phyloP scores from a whole-genome alignment of 2,113 vertebrate genomes.

The Anthoscopus minutus region DNA sequence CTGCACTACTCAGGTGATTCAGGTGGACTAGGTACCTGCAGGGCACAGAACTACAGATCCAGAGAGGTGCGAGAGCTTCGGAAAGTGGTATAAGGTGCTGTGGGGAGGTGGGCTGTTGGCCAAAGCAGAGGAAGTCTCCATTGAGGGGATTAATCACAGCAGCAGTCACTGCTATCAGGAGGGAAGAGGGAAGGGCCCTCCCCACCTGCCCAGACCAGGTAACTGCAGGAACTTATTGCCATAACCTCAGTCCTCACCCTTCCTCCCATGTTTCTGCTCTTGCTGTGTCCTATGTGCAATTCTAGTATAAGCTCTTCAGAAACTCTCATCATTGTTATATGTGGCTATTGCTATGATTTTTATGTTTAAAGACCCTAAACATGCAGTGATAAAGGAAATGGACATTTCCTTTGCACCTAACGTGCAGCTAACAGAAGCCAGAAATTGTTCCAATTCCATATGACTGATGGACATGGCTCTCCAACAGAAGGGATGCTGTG shows the following conservation, averaged over 20 bases:
- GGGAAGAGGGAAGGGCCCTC: not conserved
- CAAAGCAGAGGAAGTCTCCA: not conserved
- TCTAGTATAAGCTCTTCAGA: not conserved
- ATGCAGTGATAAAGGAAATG: not conserved
- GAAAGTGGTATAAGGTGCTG: not conserved
- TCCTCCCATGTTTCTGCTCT: not conserved
- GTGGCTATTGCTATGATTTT: not conserved
- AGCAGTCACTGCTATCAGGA: not conserved
- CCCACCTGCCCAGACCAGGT: not conserved
- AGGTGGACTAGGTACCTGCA: not conserved
- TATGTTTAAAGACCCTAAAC: not conserved
- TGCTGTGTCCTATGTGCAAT: not conserved
- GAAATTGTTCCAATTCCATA: not conserved
- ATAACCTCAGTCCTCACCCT: not conserved
- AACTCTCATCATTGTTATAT: not conserved
- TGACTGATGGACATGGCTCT: not conserved
- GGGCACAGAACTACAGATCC: not conserved
- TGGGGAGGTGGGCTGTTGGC: not conserved
- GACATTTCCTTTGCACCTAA: no score
- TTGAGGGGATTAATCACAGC: not conserved
- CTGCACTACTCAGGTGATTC: not conserved
- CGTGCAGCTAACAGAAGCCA: not conserved
- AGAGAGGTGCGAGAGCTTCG: not conserved
- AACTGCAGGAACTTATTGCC: not conserved
- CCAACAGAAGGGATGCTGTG: not conserved